phyloP scores from a whole-genome alignment of 2,797 vertebrate genomes.

The Salmo trutta region DNA sequence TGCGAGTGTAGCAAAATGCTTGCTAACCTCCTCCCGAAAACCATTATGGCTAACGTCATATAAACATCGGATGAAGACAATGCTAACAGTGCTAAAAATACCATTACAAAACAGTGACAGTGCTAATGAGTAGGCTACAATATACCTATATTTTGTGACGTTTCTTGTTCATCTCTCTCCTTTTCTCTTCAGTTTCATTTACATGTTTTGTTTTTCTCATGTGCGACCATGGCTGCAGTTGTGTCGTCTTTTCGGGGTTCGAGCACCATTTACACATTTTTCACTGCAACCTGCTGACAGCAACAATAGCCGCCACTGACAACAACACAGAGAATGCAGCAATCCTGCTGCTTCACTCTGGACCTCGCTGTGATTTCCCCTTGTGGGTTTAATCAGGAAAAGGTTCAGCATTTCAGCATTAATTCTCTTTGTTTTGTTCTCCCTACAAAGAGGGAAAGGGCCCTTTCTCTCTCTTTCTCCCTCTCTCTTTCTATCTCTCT shows the following conservation, averaged over 20 bases:
- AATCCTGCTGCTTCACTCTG: not conserved
- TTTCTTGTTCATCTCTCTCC: not conserved
- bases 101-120: not conserved
- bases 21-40: not conserved
- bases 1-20: not conserved
- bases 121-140: not conserved
- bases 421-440: conserved; percentile 49
- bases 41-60: not conserved
- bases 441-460: conserved; percentile 24
- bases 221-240: not conserved
- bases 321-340: not conserved
- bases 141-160: not conserved
- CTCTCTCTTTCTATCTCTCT: not conserved
- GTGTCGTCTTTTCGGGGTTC: not conserved
- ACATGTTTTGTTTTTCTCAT: not conserved
- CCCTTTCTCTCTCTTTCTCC: conserved; percentile 1
- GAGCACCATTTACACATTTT: not conserved
- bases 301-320: not conserved
- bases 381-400: conserved; percentile 43
- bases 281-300: not conserved
- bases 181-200: not conserved
- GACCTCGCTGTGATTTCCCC: conserved; percentile 8
- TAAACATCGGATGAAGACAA: not conserved
- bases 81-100: not conserved
- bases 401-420: conserved; percentile 34